Evolutionary conservation across 2,797 vertebrate genomes (phyloP), one percentile per base, ranked within the genome.

Genomic region (Syngnathus rostellatus): DNA sequence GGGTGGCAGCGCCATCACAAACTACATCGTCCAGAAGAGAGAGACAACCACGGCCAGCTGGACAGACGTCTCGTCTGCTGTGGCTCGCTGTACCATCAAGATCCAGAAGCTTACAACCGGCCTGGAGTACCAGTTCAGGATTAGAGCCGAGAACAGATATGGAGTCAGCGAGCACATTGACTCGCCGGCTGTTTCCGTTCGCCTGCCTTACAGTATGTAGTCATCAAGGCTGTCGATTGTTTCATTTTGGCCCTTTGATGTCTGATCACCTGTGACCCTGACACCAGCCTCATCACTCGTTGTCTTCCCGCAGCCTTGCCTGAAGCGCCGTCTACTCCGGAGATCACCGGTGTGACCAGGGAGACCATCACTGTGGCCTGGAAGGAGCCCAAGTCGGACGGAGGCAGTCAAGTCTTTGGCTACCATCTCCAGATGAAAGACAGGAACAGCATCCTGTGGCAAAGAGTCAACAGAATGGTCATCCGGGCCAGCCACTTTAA

Each of bases 361-460:
- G 97, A 99, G 85, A 93, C 77, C 79, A 92, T 98, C 71, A 90
- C 91, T 10, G 91, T 99, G 1, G 90, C 87, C 75, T 99, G 97
- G 97, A 93, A 97, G 72, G 95, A 97, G 77, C 97, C 97, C 45
- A 92, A 93, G 67, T 93, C 92, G 68, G 97, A 96, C 75, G 97
- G 97, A 72, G 97, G 97, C 73, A 99, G 80, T 84, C 83, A 91
- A 64, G 89, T 99, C 61, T 91, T 81, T 77, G 97, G 97, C 74
- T 99, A 99, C 75, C 96, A 99, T 74, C 87, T 99, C 63, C 94
- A 98, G 83, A 98, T 99, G 94, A 99, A 99, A 84, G 97, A 99
- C 77, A 94, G 91, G 73, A 99, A 99, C 72, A 99, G 97, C 82
- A 94, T 99, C 69, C 84, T 99, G 72, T 99, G 97, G 97, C 95